These are phyloP conservation scores for Falco naumanni DNA, from an alignment of 2,797 vertebrate genomes.

Conservation along the genomic window DNA sequence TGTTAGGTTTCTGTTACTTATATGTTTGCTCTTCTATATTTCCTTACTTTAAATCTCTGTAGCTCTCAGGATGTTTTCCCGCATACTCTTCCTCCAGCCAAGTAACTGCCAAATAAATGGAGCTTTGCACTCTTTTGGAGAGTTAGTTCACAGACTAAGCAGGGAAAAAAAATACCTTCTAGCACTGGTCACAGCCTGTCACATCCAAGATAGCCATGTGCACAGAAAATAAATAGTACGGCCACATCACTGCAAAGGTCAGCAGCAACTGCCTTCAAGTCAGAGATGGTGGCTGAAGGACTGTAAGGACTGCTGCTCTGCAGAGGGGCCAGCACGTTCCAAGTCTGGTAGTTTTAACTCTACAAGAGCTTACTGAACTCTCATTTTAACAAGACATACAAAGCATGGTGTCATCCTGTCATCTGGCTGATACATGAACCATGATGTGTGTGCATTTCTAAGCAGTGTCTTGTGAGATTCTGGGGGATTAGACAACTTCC, in stretches of 20 bases:
- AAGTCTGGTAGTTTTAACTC: not conserved
- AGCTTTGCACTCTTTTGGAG: not conserved
- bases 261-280: not conserved
- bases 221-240: not conserved
- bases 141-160: not conserved
- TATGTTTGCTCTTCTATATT: not conserved
- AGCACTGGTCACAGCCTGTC: not conserved
- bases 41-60: not conserved
- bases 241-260: not conserved
- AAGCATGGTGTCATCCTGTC: not conserved
- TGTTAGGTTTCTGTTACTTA: not conserved
- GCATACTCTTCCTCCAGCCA: not conserved
- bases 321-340: fast-evolving
- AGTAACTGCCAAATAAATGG: not conserved
- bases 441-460: not conserved
- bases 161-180: not conserved
- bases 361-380: not conserved
- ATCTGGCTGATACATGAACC: not conserved
- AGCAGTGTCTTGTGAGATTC: not conserved
- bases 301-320: not conserved
- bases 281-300: not conserved
- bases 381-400: not conserved
- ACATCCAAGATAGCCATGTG: not conserved
- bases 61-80: not conserved
- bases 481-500: not conserved